Evolutionary conservation across 2,113 vertebrate genomes (phyloP), one percentile per base, ranked within the genome.

Genomic region (Eclectus roratus): DNA sequence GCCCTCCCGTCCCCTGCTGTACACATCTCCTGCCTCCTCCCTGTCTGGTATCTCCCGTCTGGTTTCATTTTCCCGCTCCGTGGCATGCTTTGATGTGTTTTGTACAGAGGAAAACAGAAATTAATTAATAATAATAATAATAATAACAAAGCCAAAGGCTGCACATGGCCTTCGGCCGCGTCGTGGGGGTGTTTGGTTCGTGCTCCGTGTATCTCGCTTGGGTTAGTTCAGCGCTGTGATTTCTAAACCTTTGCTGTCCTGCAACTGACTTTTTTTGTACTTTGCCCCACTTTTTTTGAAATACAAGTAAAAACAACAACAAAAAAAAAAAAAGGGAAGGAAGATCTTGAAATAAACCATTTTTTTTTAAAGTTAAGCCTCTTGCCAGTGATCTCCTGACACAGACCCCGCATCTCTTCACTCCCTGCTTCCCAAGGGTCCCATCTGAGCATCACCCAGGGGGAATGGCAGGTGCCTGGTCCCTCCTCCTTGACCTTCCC

Each of bases 11-110:
- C 23, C 58, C 82, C 47, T 31, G 10, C 43, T 46, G n/a, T 89
- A 84, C 96, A 86, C 56, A 90, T 44, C 93, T 37, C 89, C 35
- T 27, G 65, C 60, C 96, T 91, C n/a, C 82, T 95, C 89, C 97
- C 96, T 93, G 65, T 2, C 28, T 5, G 12, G 10, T 43, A 10
- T 41, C 55, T 63, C 31, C 55, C 13, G 55, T 58, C 33, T n/a
- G 55, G 55, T 58, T 9, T n/a, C 55, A 89, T 96, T 63, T n/a
- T 53, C 98, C 97, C 85, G 92, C 63, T 91, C 97, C 97, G 97
- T 98, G 97, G 99, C 99, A 99, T 99, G 99, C 98, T 98, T 99
- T 97, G 98, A 97, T 99, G 98, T 99, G 98, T 99, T 99, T 98
- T 98, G 98, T 99, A 99, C 94, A 98, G 97, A 98, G 98, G 96